These are phyloP conservation scores for Zaprionus vittiger DNA, from an alignment of 1,140 invertebrate species.

Conservation along the genomic window DNA sequence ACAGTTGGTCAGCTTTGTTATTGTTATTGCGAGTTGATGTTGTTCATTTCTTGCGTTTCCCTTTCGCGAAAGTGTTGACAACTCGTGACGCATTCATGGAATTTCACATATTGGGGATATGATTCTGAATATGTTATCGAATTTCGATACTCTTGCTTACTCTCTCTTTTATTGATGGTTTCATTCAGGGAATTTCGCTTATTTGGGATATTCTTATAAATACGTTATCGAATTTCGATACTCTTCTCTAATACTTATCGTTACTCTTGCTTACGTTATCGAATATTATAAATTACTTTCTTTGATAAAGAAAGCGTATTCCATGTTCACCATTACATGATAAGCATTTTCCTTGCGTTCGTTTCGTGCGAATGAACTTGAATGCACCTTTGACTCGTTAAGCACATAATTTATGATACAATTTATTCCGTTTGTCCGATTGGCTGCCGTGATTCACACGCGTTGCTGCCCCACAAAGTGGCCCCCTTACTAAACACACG, in stretches of 20 bases:
- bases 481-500: slow-evolving; percentile 3
- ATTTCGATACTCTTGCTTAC: not conserved
- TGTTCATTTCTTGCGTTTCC: not conserved
- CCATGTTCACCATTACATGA: not conserved
- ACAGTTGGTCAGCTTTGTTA: slow-evolving; percentile 12
- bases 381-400: slow-evolving; percentile 33
- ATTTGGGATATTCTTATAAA: not conserved
- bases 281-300: not conserved
- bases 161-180: too few species aligned
- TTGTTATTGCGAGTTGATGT: slow-evolving; percentile 7
- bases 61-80: not conserved
- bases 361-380: slow-evolving; percentile 31
- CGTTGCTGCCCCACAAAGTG: slow-evolving; percentile 1
- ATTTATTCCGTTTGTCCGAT: slow-evolving; percentile 6
- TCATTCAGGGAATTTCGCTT: not conserved
- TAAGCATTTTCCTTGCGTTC: slow-evolving; percentile 7
- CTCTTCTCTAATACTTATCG: not conserved
- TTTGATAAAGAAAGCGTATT: slow-evolving; percentile 19
- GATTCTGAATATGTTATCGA: too few species aligned
- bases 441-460: slow-evolving; percentile 17
- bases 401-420: slow-evolving; percentile 24
- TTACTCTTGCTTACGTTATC: too few species aligned
- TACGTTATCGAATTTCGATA: not conserved
- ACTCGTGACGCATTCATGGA: not conserved
- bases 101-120: not conserved